Base-by-base conservation (phyloP, 2,888 invertebrate species). In the Hermaeophaga mercurialis region DNA sequence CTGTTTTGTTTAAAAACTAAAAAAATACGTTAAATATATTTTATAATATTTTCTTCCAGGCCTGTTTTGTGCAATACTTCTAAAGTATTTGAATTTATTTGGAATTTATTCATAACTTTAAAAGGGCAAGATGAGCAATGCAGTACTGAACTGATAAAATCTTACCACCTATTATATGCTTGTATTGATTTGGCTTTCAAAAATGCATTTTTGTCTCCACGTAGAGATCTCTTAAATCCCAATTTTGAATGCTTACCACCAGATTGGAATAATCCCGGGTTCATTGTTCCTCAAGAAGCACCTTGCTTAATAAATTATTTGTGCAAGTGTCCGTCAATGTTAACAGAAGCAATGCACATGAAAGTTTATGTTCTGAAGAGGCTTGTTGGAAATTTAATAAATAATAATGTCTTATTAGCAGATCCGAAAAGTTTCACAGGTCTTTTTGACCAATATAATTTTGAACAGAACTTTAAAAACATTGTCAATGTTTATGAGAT, bases 71-170 rank as follows among this genome's bases (percentile, higher is more conserved):
- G 94, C 75, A 87, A 90, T 5, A 84, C 90, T 38, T 84, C 86
- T 49, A 91, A 92, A 73, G 80, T 97, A 3, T 96, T 94, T 78
- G 93, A 94, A 73, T 94, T 96, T 73, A 89, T 91, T 66, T 98
- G 97, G 97, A 91, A 91, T 46, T 79, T 97, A 56, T 97, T 94
- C 79, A 85, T 96, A 26, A 90, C 91, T 75, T 89, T 94, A 9
- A 92, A 92, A 80, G 91, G 91, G 45, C 89, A 92, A 72, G 90
- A 92, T 72, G 87, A 90, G 34, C 87, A 87, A 49, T 90, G 93
- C 18, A 90, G 91, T 43, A 91, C 95, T 73, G 97, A 98, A 78
- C 80, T 99, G 54, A 94, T 99, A 1, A 94, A 92, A 74, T 96
- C 94, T 62, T 95, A 91, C 74, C 96, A 97, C 78, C 81, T 98